These are phyloP conservation scores for Drosophila fungiperda DNA, from an alignment of 2,888 invertebrate species.

Conservation along the genomic window DNA sequence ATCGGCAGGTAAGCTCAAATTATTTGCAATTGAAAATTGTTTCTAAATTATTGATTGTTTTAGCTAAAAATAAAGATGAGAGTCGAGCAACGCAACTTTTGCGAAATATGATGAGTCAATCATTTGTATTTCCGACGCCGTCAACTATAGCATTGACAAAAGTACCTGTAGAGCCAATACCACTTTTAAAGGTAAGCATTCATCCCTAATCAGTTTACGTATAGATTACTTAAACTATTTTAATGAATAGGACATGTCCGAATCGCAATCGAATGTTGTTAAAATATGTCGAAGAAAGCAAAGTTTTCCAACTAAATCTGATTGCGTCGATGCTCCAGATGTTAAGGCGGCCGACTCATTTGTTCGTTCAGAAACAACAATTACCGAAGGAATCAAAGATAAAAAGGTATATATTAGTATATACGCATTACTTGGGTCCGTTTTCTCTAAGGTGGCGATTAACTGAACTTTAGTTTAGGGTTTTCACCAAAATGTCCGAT, in stretches of 20 bases:
- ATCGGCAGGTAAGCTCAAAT: constrained; percentile 80
- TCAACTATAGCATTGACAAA: constrained; percentile 84
- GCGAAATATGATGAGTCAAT: constrained; percentile 91
- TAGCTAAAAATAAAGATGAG: constrained; percentile 85
- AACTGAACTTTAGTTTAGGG: background rate
- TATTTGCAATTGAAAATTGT: background rate
- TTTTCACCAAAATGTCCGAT: background rate
- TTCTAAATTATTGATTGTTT: background rate
- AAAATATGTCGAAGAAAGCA: constrained; percentile 90
- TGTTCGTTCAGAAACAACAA: constrained; percentile 52
- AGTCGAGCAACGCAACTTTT: constrained; percentile 92
- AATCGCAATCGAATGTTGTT: constrained; percentile 66
- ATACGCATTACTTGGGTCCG: background rate
- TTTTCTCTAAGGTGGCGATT: constrained; percentile 10
- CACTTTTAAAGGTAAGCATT: constrained; percentile 82
- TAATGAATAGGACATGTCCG: constrained; percentile 69
- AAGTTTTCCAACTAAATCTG: constrained; percentile 89
- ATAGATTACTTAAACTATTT: too few relatives aligned
- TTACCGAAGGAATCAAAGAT: constrained; percentile 66
- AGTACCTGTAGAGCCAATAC: constrained; percentile 83
- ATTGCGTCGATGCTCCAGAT: constrained; percentile 65
- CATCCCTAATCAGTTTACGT: background rate
- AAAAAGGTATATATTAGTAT: constrained; percentile 60
- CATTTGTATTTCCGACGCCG: constrained; percentile 89
- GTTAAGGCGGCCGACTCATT: constrained; percentile 50